phyloP scores from a whole-genome alignment of 2,888 invertebrate genomes.

The Ceratothoa steindachneri region DNA sequence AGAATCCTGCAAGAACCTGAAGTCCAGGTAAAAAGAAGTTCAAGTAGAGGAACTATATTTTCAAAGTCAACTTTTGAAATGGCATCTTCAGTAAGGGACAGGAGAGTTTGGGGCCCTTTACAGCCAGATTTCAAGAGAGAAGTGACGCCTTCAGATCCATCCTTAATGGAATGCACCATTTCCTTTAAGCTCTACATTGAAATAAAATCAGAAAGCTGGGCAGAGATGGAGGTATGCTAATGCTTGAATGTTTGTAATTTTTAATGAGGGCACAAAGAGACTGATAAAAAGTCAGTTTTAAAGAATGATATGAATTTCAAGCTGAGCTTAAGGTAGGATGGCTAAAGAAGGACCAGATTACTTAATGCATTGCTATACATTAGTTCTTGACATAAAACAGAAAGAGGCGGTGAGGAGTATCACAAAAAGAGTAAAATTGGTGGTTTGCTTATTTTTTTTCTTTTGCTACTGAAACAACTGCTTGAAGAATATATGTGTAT shows the following conservation, averaged over 20 bases:
- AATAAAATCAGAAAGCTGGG: constrained; percentile 38
- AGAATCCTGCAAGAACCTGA: constrained; percentile 38
- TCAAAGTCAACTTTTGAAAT: neutral
- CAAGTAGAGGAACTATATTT: neutral
- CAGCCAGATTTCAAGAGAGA: neutral
- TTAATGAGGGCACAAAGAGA: neutral
- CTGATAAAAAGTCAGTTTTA: too few species aligned
- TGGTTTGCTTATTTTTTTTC: too few species aligned
- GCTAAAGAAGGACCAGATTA: too few species aligned
- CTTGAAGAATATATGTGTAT: too few species aligned
- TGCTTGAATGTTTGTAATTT: too few species aligned
- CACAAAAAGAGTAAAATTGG: too few species aligned
- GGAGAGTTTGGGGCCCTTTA: neutral
- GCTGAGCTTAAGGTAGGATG: too few species aligned
- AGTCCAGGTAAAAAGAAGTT: neutral
- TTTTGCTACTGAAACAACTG: too few species aligned
- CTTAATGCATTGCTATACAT: too few species aligned
- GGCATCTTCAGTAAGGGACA: neutral
- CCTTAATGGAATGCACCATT: constrained; percentile 36
- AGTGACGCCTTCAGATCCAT: constrained; percentile 30
- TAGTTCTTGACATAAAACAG: too few species aligned
- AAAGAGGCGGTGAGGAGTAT: too few species aligned
- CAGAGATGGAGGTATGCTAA: constrained; percentile 40
- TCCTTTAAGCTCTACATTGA: constrained; percentile 40
- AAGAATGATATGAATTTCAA: too few species aligned